Conservation (phyloP, 2,888 invertebrate species). For the Cerastis leucographa region DNA sequence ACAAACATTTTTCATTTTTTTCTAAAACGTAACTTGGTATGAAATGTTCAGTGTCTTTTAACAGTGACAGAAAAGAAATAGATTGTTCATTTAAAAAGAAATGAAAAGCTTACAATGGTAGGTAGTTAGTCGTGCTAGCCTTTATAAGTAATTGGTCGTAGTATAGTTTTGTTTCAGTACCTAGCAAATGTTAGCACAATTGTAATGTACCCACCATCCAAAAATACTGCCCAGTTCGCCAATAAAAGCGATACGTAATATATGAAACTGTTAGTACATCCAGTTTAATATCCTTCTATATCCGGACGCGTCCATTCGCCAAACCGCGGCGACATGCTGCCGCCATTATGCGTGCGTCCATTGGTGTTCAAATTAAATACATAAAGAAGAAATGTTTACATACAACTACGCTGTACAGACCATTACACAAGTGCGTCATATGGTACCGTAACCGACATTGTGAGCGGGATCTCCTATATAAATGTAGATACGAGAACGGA, state of each 20-base stretch:
- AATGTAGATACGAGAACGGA: conserved; percentile 52
- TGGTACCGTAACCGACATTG: conserved; percentile 63
- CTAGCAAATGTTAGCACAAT: conserved; percentile 5
- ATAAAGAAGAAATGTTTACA: conserved; percentile 86
- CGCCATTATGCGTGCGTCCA: conserved; percentile 85
- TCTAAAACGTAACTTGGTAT: not conserved
- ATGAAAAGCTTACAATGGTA: not conserved
- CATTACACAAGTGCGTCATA: conserved; percentile 68
- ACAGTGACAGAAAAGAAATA: not conserved
- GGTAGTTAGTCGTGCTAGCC: not conserved
- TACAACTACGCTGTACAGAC: conserved; percentile 71
- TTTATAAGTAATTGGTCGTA: not conserved
- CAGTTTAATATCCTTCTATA: conserved; percentile 66
- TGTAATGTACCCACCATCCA: conserved; percentile 6
- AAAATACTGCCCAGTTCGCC: conserved; percentile 33
- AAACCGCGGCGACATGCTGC: conserved; percentile 88
- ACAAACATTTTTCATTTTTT: not conserved
- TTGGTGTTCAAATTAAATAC: conserved; percentile 88
- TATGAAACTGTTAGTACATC: conserved; percentile 62
- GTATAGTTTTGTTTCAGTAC: not conserved
- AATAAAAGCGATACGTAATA: conserved; percentile 43
- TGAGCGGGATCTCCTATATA: conserved; percentile 61
- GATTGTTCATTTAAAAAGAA: not conserved
- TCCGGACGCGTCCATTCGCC: conserved; percentile 81
- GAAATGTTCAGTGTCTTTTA: not conserved